Percentiles rank a stretch among this genome's conserved stretches.
Conservation (phyloP, 2,888 invertebrate species). For the Lottia gigantea region DNA sequence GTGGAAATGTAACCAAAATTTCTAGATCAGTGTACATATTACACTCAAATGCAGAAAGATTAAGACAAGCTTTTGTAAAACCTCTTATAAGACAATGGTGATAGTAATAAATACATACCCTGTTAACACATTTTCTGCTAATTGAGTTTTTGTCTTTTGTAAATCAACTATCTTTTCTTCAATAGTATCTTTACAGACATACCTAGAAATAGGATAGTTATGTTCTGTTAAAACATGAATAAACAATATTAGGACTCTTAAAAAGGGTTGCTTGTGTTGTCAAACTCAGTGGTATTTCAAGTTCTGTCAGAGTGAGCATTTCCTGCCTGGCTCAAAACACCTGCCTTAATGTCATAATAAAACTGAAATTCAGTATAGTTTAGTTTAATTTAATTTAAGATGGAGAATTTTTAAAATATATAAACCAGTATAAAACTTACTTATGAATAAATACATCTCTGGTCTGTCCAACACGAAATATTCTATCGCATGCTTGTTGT, state of each 20-base stretch:
- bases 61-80: background rate
- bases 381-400: too few relatives aligned
- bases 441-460: slow-evolving; percentile 86
- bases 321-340: too few relatives aligned
- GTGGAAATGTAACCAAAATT: too few relatives aligned
- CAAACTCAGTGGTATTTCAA: too few relatives aligned
- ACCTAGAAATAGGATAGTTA: slow-evolving; percentile 70
- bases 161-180: slow-evolving; percentile 86
- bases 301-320: too few relatives aligned
- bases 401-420: too few relatives aligned
- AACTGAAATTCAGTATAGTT: too few relatives aligned
- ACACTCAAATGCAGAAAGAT: background rate
- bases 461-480: slow-evolving; percentile 89
- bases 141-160: slow-evolving; percentile 81
- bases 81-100: background rate
- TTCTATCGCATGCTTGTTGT: slow-evolving; percentile 91
- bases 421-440: slow-evolving; percentile 67
- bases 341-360: too few relatives aligned
- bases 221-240: too few relatives aligned
- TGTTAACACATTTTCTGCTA: slow-evolving; percentile 83
- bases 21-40: background rate
- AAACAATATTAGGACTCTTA: too few relatives aligned
- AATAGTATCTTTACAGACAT: slow-evolving; percentile 86
- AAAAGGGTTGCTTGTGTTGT: too few relatives aligned
- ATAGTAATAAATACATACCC: slow-evolving; percentile 71